phyloP scores from a whole-genome alignment of 2,113 vertebrate species.

The Naja naja region DNA sequence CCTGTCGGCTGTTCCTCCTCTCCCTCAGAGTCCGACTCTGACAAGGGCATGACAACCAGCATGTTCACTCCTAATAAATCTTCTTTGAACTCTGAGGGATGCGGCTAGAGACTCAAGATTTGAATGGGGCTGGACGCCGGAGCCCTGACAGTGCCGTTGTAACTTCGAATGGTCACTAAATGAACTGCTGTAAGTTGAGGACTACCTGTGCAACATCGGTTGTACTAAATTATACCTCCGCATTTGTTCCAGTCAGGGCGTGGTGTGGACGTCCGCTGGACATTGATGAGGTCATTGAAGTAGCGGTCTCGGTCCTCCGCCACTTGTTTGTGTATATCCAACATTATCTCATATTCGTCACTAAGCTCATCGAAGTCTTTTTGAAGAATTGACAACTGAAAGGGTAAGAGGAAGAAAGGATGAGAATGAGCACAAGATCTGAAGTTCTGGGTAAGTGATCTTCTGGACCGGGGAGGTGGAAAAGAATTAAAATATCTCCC shows the following conservation, averaged over 20 bases:
- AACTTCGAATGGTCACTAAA: background rate
- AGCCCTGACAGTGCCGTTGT: background rate
- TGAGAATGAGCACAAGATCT: background rate
- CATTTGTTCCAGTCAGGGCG: constrained; percentile 68
- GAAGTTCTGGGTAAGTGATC: background rate
- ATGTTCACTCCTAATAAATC: no score
- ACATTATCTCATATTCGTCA: constrained; percentile 70
- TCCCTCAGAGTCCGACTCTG: no score
- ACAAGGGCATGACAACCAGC: no score
- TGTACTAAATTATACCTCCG: constrained; percentile 54
- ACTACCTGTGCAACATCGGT: background rate
- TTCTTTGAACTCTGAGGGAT: no score
- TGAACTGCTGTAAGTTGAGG: background rate
- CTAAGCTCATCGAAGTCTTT: constrained; percentile 71
- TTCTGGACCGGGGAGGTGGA: background rate
- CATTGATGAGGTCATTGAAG: constrained; percentile 53
- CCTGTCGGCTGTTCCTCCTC: no score
- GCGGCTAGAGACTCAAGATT: no score
- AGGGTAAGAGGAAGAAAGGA: background rate
- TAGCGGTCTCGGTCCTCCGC: constrained; percentile 57
- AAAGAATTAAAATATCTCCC: background rate
- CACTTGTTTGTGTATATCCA: constrained; percentile 71
- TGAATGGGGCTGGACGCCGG: no score
- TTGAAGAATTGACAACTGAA: constrained; percentile 70
- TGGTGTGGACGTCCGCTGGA: constrained; percentile 57